Base-by-base conservation (phyloP, 2,888 invertebrate genomes). In the Drosophila quinaria region DNA sequence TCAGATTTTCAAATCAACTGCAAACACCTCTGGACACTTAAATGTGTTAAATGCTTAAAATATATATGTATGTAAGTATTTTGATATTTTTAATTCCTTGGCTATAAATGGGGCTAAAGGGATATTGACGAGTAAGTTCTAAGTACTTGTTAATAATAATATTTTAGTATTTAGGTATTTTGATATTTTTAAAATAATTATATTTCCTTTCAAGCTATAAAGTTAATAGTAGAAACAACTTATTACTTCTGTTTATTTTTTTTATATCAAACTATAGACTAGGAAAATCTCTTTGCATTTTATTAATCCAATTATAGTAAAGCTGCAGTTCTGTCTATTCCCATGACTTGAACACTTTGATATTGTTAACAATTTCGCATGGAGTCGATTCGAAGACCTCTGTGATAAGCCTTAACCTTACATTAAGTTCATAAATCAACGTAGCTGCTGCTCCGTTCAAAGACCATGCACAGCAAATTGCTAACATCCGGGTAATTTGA, bases 401-500 rank as follows among this genome's bases (percentile, higher is more conserved):
- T 39, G 31, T 60, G 41, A 29, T 39, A 44, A n/a, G 37, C 31
- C 15, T 59, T 44, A 65, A 68, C 64, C 64, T 62, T 51, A 55
- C 49, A 80, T 87, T 87, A 86, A 59, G 71, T 73, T 71, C 89
- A 84, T 89, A 89, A 89, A 84, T 84, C 89, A 84, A 87, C 65
- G 51, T 60, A 47, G 59, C 62, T 46, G 59, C 59, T 58, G 54
- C 63, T 55, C 64, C 55, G 68, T 51, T 71, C 62, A 73, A 70
- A 81, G 76, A 64, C 66, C 85, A 75, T 78, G 73, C 76, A 69
- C 73, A 78, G 87, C 73, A 84, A 89, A 89, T 84, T 84, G 89
- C 66, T 67, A 80, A 75, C 89, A 89, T 84, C 84, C 84, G 84
- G 89, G 89, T 83, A 87, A 84, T 84, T 84, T 84, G 74, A 84